Conservation (phyloP, 2,113 vertebrate genomes). For the Clarias gariepinus region DNA sequence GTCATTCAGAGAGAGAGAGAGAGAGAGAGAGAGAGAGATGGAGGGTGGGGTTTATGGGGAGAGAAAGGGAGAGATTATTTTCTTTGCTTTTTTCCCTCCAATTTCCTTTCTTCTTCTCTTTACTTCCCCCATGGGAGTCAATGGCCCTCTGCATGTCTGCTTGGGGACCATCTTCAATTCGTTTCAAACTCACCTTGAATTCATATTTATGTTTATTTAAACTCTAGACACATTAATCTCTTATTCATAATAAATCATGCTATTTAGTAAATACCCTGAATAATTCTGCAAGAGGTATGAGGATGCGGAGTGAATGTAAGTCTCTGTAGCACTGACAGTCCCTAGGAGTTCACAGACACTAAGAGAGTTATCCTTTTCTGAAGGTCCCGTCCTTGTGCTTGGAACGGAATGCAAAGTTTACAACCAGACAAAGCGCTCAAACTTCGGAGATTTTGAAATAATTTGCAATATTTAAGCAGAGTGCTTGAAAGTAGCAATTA, state of each 20-base stretch:
- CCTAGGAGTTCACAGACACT: background rate
- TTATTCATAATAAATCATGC: background rate
- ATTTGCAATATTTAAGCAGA: background rate
- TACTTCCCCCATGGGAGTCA: background rate
- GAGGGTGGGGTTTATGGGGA: background rate
- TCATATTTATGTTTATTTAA: background rate
- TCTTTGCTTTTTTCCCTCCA: conserved; percentile 34
- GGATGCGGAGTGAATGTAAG: background rate
- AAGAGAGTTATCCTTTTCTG: background rate
- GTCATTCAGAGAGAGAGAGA: conserved; percentile 13
- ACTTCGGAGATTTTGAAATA: background rate
- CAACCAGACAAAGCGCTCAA: background rate
- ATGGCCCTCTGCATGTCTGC: background rate
- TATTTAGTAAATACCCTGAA: background rate
- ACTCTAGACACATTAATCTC: background rate
- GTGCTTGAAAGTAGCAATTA: background rate
- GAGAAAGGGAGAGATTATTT: background rate
- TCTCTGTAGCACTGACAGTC: background rate
- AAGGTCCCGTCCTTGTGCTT: conserved; percentile 6
- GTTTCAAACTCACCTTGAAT: background rate
- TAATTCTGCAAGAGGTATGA: background rate
- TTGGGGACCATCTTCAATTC: background rate
- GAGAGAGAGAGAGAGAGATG: background rate
- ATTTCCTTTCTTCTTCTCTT: conserved; percentile 14
- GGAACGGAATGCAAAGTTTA: background rate